These are phyloP conservation scores for Spongilla lacustris DNA, from an alignment of 37 sponge, comb jelly and placozoan genomes.

Conservation along the genomic window DNA sequence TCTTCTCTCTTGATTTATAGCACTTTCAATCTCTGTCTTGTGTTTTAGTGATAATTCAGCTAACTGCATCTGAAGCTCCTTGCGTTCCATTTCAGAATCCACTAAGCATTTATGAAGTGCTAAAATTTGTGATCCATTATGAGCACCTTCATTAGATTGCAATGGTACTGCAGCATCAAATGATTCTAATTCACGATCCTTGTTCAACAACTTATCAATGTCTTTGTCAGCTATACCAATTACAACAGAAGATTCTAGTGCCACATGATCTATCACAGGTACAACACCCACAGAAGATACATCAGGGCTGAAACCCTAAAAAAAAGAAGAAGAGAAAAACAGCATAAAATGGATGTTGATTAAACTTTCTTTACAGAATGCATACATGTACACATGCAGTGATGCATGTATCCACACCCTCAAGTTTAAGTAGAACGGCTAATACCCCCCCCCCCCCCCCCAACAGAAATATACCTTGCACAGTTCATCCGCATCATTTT, in stretches of 20 bases:
- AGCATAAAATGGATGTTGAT: background rate
- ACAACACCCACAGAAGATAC: background rate
- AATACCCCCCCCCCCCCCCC: too few species aligned
- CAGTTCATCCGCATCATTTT: too few species aligned
- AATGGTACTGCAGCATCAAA: background rate
- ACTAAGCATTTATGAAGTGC: constrained; percentile 22
- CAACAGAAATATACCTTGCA: too few species aligned
- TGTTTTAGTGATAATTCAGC: background rate
- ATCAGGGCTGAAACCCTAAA: background rate
- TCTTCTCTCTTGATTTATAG: constrained; percentile 4
- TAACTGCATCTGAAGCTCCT: constrained; percentile 23
- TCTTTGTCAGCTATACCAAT: background rate
- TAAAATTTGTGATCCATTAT: background rate
- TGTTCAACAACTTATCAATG: background rate
- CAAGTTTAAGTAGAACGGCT: too few species aligned
- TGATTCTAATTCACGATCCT: background rate
- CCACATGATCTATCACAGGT: background rate
- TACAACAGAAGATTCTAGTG: background rate
- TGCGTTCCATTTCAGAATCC: background rate
- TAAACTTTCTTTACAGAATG: background rate
- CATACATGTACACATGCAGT: constrained; percentile 10
- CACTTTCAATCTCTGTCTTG: constrained; percentile 10
- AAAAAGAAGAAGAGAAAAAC: background rate
- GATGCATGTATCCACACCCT: too few species aligned
- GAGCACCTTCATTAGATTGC: background rate